A percentile compares a stretch with the other conserved stretches of the same genome.
phyloP scores from a whole-genome alignment of 2,797 vertebrate genomes.

The Rhynchotus rufescens region DNA sequence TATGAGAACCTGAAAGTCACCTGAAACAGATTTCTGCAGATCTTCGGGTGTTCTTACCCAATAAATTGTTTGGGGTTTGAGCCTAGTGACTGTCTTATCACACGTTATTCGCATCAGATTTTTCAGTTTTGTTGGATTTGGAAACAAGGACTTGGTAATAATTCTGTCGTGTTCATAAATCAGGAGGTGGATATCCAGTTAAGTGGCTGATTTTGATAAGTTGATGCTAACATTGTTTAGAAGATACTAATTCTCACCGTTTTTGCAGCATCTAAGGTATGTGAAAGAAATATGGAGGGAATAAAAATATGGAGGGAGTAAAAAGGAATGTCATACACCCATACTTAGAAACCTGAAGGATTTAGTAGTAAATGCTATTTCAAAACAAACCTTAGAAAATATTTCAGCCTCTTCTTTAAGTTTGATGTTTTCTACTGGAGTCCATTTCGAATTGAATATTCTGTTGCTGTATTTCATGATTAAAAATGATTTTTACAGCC shows the following conservation, averaged over 20 bases:
- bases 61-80: background rate
- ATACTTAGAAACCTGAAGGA: background rate
- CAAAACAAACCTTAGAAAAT: background rate
- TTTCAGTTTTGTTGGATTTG: background rate
- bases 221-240: background rate
- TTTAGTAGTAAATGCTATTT: background rate
- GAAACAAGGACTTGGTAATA: background rate
- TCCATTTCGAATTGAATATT: background rate
- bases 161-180: background rate
- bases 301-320: background rate
- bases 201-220: background rate
- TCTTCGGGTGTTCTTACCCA: background rate
- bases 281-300: background rate
- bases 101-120: background rate
- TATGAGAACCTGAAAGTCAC: background rate
- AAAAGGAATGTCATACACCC: background rate
- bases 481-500: background rate
- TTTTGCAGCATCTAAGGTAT: background rate
- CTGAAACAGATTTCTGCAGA: background rate
- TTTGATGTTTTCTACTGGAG: background rate
- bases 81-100: background rate
- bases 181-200: background rate
- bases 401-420: background rate
- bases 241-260: background rate
- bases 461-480: background rate